phyloP scores from a whole-genome alignment of 2,113 vertebrate species.

The Tichodroma muraria region DNA sequence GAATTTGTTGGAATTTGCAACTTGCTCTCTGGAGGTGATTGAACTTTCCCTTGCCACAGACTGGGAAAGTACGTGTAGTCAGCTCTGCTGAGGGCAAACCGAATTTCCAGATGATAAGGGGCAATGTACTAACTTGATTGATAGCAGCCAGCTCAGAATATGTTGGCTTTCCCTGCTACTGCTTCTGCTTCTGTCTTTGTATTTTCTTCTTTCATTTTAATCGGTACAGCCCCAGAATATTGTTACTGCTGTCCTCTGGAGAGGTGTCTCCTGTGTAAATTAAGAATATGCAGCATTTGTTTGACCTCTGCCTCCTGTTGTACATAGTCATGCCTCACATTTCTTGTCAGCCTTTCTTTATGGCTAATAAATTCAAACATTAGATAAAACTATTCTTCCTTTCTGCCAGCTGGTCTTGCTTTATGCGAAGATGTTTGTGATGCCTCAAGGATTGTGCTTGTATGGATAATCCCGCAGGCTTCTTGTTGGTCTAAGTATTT shows the following conservation, averaged over 20 bases:
- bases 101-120: neutral
- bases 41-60: neutral
- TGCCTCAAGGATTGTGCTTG: neutral
- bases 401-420: neutral
- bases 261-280: neutral
- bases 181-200: neutral
- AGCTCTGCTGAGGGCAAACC: neutral
- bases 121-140: neutral
- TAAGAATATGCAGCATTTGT: neutral
- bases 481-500: neutral
- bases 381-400: neutral
- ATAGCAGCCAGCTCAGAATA: neutral
- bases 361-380: neutral
- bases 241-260: neutral
- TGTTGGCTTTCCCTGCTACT: neutral
- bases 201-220: slow-evolving; percentile 7
- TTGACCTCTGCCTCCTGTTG: neutral
- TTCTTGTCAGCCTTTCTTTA: neutral
- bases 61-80: neutral
- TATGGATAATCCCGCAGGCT: neutral
- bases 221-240: neutral
- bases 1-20: neutral
- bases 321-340: neutral
- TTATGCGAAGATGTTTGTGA: neutral
- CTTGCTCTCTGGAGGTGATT: neutral